phyloP scores from a whole-genome alignment of 2,888 invertebrate genomes.

The Malthinus flaveolus region DNA sequence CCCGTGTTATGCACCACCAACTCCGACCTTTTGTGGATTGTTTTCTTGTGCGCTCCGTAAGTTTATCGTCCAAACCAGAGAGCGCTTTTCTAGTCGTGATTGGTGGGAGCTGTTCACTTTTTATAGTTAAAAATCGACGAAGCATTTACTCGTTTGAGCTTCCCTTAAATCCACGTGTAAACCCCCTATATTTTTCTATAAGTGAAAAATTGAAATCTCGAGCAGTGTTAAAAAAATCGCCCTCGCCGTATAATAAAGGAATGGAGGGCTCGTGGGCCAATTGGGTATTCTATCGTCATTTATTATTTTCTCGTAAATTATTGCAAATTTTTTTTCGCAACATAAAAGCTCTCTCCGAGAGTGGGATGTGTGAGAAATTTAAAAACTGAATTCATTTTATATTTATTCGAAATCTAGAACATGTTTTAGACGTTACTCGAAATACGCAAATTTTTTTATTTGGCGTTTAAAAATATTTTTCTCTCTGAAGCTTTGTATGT shows the following conservation, averaged over 20 bases:
- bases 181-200: background rate
- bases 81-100: slow-evolving; percentile 7
- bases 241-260: too few relatives aligned
- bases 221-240: too few relatives aligned
- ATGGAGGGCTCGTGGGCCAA: too few relatives aligned
- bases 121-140: slow-evolving; percentile 13
- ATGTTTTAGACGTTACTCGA: background rate
- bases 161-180: background rate
- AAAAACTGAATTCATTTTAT: background rate
- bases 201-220: background rate
- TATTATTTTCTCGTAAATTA: too few relatives aligned
- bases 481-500: background rate
- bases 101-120: slow-evolving; percentile 5
- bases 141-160: slow-evolving; percentile 7
- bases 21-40: slow-evolving; percentile 14
- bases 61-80: slow-evolving; percentile 15
- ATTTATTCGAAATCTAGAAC: background rate
- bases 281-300: too few relatives aligned
- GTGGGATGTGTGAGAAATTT: background rate
- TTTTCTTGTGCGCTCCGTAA: slow-evolving; percentile 13
- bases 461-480: slow-evolving; percentile 1
- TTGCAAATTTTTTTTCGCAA: too few relatives aligned
- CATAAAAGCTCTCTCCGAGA: too few relatives aligned
- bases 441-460: background rate
- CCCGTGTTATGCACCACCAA: slow-evolving; percentile 9